Base-by-base conservation (phyloP, 92 coral and sea anemone genomes). In the Phenganax stokvisi region DNA sequence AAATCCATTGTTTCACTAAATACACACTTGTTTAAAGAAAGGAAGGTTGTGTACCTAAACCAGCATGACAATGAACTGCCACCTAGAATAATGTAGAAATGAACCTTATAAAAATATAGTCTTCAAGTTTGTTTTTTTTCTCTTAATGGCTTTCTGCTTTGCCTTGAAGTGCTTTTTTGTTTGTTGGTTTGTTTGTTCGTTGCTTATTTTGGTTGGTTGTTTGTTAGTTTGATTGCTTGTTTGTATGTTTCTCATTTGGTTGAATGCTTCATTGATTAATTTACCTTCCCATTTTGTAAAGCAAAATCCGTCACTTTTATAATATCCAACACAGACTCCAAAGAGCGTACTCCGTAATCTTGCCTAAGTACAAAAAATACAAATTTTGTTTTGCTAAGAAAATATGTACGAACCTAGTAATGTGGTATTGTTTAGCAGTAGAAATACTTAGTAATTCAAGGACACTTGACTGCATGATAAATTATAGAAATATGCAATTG, bases 271-370 rank as follows among this genome's bases (percentile, higher is more conserved):
- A 37, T 37, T 37, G n/a, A 61, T 1, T 68, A 12, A 68, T 25
- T 8, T 81, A 91, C 97, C 97, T 92, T 93, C 72, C 98, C 98
- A 59, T 90, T 90, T 82, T 89, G 92, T 55, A 93, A 76, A 37
- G 98, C 98, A 93, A 93, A 93, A 27, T 93, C 92, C 98, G 91
- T 91, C 51, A 93, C 98, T 83, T 93, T 93, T 12, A 93, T 97
- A 92, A 93, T 92, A 58, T 92, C 97, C 13, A 93, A 87, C 68
- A 93, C 87, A 11, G 98, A 91, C 60, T 93, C 98, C 63, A 93
- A 68, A 9, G 98, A 91, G 56, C 98, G 89, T 30, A 93, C 94
- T 27, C 98, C 98, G 80, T 91, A 93, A 71, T 93, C 98, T 85
- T 92, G 87, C 98, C 97, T 93, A 61, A 61, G 58, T 37, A 37